Percentiles rank a stretch among this genome's conserved stretches.
Conservation (phyloP, 2,797 vertebrate genomes). For the Brotula barbata region DNA sequence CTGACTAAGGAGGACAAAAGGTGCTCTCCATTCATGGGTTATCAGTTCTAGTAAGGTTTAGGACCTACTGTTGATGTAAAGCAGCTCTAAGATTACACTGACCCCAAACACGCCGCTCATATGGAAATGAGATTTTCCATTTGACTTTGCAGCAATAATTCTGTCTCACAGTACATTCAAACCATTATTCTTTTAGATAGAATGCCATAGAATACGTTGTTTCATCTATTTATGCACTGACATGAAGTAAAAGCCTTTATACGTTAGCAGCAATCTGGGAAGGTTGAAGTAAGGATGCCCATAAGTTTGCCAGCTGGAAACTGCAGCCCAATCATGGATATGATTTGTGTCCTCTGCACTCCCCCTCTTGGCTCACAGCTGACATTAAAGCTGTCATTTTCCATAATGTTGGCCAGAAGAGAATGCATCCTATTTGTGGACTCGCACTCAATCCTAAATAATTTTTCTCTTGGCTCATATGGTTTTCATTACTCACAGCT, state of each 20-base stretch:
- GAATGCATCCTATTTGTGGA: conserved; percentile 1
- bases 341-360: conserved; percentile 8
- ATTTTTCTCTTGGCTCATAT: neutral
- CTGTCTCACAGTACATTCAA: neutral
- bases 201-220: no score
- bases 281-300: neutral
- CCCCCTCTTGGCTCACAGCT: conserved; percentile 10
- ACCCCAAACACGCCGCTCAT: neutral
- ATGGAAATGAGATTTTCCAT: neutral
- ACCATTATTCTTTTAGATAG: no score
- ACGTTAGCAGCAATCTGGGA: neutral
- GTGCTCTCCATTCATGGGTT: conserved; percentile 12
- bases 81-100: neutral
- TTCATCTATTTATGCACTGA: no score
- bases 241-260: neutral
- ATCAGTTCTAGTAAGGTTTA: neutral
- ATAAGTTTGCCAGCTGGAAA: conserved; percentile 25
- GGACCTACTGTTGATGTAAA: neutral
- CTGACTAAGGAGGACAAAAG: neutral
- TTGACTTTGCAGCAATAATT: neutral
- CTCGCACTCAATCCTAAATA: no score
- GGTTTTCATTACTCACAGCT: neutral
- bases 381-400: conserved; percentile 20
- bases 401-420: conserved; percentile 1
- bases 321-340: conserved; percentile 10